Base-by-base conservation (phyloP, 2,888 invertebrate species). In the Sinhomidia bicolor region DNA sequence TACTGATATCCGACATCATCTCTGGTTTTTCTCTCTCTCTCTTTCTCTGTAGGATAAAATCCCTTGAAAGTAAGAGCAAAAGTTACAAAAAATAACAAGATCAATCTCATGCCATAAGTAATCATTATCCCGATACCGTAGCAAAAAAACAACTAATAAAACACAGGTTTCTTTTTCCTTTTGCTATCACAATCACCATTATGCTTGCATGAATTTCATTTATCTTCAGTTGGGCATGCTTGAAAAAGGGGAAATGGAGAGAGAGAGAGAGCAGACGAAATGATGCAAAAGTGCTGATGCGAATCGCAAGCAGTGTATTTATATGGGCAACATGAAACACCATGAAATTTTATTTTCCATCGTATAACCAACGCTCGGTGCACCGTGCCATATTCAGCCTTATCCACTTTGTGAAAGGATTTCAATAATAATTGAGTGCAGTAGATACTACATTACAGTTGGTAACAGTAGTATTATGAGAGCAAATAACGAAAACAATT, bases 291-390 rank as follows among this genome's bases (percentile, higher is more conserved):
- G 17, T 36, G 23, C 4, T 68, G 65, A 12, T 68, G 36, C n/a
- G n/a, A n/a, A n/a, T n/a, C n/a, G 9, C 5, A 36, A n/a, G 9
- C n/a, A 36, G 65, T 36, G 23, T 17, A 36, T 32, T 36, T 36
- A n/a, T 68, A 68, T 68, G 65, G 65, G 1, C 32, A 68, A 36
- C 36, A 68, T 68, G 65, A 32, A 10, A 17, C 23, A 36, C 4
- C 36, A 32, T 68, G 65, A 68, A 68, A 68, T 12, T 32, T 36
- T 36, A 68, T 62, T 6, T 23, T 36, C 65, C 36, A 36, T 68
- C 36, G n/a, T 14, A 57, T 57, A 68, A 36, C 57, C 1, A 7
- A 6, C 20, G 17, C n/a, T 47, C 47, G 7, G 10, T 47, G 1
- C 51, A 12, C 29, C 17, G 5, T 29, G 29, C 29, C 26, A 29